Base-by-base conservation (phyloP, 1,140 invertebrate genomes). In the Philotrypesis tridentata region DNA sequence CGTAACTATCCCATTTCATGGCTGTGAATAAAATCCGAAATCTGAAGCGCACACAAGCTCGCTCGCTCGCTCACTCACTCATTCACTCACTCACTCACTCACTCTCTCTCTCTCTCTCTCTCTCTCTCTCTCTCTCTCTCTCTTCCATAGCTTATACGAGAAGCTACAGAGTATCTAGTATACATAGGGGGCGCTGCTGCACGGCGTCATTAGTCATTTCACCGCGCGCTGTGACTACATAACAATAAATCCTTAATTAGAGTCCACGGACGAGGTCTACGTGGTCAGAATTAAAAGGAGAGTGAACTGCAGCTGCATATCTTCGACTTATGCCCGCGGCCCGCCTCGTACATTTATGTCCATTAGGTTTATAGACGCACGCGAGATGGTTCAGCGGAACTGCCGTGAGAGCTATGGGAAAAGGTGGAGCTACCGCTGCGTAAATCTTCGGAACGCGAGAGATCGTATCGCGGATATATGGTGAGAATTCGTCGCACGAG, bases 221-320 rank as follows among this genome's bases (percentile, higher is more conserved):
- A 17, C 48, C 48, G 48, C 48, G 48, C 31, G 67, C 23, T 7
- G 14, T 9, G 55, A 75, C 29, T 40, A 61, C 67, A 25, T 79
- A 79, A 79, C 63, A 79, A 79, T 79, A 79, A 79, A 79, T 79
- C 77, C 43, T 71, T 55, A 71, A 71, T 79, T 79, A 79, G 77
- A 79, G 67, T 12, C 67, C 33, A 21, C 2, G 14, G 67, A 25
- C 12, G 48, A 25, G 25, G 48, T 7, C 25, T 72, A 55, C 70
- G 33, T 63, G 68, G 48, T 23, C 27, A 70, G 55, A 80, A 80
- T 80, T 65, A 80, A 73, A 73, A 43, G 21, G 70, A 73, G 77
- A 55, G 48, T 25, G 25, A 29, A 29, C 31, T 2, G n/a, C 37
- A 7, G 31, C 17, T 61, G 67, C 77, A 48, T 79, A 71, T 61